Evolutionary conservation across 2,113 vertebrate genomes (phyloP).

Genomic region (Terrapene triunguis): DNA sequence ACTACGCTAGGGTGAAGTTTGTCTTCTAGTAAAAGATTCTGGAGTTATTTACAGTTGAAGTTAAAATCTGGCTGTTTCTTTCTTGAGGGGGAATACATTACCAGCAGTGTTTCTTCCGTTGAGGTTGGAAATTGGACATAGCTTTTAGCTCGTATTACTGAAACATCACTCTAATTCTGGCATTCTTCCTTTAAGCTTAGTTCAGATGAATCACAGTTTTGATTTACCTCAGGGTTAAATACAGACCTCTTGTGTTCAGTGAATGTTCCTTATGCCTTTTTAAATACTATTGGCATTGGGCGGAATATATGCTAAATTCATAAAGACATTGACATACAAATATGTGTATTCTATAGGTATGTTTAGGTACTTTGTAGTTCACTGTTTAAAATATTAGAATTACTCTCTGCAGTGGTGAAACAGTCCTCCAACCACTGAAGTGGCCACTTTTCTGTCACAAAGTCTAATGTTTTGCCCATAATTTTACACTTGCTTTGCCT

Average conservation of each 20-base stretch:
- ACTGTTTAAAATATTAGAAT: not conserved
- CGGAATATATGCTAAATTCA: slow-evolving; percentile 34
- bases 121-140: not conserved
- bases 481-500: not conserved
- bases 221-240: slow-evolving; percentile 52
- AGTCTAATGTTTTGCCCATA: not conserved
- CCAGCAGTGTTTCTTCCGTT: not conserved
- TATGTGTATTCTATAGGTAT: not conserved
- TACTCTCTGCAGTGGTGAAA: not conserved
- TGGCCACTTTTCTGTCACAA: slow-evolving; percentile 27
- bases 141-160: slow-evolving; percentile 32
- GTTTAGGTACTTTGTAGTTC: not conserved
- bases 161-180: slow-evolving; percentile 12
- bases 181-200: slow-evolving; percentile 31
- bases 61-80: not conserved
- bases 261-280: slow-evolving; percentile 34
- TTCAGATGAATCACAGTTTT: slow-evolving; percentile 20
- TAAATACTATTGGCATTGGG: slow-evolving; percentile 9
- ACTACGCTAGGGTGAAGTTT: not conserved
- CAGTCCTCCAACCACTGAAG: slow-evolving; percentile 18
- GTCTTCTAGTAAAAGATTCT: not conserved
- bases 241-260: slow-evolving; percentile 42
- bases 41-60: not conserved
- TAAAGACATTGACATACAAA: not conserved
- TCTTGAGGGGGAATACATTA: not conserved